Conservation (phyloP, 2,797 vertebrate genomes). For the Caiman crocodilus region DNA sequence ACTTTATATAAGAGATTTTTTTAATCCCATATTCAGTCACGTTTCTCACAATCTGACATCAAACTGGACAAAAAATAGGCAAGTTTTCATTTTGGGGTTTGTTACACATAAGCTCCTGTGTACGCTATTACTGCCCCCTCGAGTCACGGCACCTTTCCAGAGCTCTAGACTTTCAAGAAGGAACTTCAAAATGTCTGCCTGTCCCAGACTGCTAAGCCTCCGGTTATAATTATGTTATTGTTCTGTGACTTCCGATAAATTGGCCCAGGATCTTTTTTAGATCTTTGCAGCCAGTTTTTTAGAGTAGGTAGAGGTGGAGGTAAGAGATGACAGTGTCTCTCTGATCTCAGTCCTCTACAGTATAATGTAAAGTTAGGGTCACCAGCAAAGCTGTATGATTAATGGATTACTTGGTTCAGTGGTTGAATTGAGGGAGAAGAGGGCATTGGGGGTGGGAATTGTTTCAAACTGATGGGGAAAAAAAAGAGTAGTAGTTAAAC, state of each 20-base stretch:
- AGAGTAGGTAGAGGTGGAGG: neutral
- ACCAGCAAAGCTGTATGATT: neutral
- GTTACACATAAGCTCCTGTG: neutral
- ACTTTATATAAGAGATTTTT: neutral
- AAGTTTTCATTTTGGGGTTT: conserved; percentile 26
- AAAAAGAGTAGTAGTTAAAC: too few relatives aligned
- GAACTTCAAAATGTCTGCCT: conserved; percentile 25
- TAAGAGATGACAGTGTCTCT: neutral
- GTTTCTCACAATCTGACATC: neutral
- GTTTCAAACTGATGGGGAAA: too few relatives aligned
- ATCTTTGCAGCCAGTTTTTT: neutral
- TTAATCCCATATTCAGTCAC: neutral
- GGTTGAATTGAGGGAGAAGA: neutral
- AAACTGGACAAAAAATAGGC: conserved; percentile 10
- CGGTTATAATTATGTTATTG: conserved; percentile 42
- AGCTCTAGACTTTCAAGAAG: neutral
- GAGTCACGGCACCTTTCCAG: conserved; percentile 8
- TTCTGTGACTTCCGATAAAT: conserved; percentile 33
- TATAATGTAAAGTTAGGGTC: neutral
- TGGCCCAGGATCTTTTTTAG: too few relatives aligned
- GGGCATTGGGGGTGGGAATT: too few relatives aligned
- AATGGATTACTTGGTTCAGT: accelerated
- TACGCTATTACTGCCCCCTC: conserved; percentile 48
- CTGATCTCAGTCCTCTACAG: neutral
- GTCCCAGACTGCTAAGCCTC: neutral